A percentile compares a stretch with the other conserved stretches of the same genome.
Conservation (phyloP, 2,797 vertebrate species). For the Myotis findleyi region DNA sequence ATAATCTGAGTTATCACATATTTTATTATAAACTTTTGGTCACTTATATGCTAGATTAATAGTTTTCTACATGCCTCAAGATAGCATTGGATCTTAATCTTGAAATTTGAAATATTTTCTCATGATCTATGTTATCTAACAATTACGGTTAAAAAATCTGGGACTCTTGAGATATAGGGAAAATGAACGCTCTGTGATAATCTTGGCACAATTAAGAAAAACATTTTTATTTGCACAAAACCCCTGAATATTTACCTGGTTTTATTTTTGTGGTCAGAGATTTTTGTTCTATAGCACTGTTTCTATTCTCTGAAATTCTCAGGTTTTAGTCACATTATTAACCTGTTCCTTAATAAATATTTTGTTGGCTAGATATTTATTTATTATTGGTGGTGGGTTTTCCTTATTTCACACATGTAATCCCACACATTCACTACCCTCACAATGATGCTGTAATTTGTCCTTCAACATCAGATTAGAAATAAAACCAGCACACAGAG, state of each 20-base stretch:
- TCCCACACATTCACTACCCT: too few relatives aligned
- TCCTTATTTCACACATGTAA: background rate
- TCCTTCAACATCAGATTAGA: background rate
- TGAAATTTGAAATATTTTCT: background rate
- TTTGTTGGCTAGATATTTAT: background rate
- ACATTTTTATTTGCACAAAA: background rate
- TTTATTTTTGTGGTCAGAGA: background rate
- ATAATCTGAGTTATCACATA: background rate
- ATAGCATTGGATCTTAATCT: background rate
- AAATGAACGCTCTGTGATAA: background rate
- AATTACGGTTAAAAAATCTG: background rate
- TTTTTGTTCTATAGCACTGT: background rate
- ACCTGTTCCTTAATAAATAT: background rate
- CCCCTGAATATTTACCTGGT: background rate
- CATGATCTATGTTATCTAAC: slow-evolving; percentile 5
- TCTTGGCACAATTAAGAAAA: background rate
- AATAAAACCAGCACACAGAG: background rate
- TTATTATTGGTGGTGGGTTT: background rate
- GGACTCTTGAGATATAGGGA: background rate
- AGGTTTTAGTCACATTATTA: background rate
- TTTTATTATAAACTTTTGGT: background rate
- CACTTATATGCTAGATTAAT: background rate
- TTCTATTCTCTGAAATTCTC: slow-evolving; percentile 48
- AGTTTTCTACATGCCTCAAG: background rate
- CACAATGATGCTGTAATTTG: background rate